Evolutionary conservation across 2,888 invertebrate genomes (phyloP).

Genomic region (Corythucha ciliata): DNA sequence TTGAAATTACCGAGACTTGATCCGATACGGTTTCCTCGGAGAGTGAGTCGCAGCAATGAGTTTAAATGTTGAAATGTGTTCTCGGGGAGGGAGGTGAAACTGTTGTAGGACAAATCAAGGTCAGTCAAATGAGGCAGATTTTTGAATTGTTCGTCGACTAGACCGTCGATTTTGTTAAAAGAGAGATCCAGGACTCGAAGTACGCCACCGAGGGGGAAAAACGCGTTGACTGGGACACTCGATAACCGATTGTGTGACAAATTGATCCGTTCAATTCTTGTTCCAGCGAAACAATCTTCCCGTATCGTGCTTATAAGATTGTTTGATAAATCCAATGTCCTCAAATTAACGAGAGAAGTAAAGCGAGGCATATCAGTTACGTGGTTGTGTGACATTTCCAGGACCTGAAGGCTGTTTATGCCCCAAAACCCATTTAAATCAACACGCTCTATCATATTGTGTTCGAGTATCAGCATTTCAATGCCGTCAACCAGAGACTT

Average conservation of each 20-base stretch:
- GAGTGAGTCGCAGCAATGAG: conserved; percentile 65
- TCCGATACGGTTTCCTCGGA: conserved; percentile 70
- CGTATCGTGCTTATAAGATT: conserved; percentile 66
- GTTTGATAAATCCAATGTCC: conserved; percentile 61
- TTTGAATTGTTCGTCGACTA: conserved; percentile 79
- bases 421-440: conserved; percentile 69
- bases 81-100: conserved; percentile 74
- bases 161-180: conserved; percentile 70
- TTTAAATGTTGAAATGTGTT: conserved; percentile 78
- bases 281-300: conserved; percentile 68
- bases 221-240: conserved; percentile 64
- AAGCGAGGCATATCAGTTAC: conserved; percentile 71
- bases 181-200: conserved; percentile 67
- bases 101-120: conserved; percentile 69
- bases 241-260: conserved; percentile 67
- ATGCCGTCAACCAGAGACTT: conserved; percentile 61
- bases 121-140: conserved; percentile 68
- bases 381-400: conserved; percentile 67
- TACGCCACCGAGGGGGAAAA: conserved; percentile 68
- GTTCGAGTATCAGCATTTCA: conserved; percentile 62
- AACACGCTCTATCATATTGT: conserved; percentile 61
- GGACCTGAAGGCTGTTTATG: conserved; percentile 60
- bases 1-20: conserved; percentile 80
- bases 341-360: conserved; percentile 60
- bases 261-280: conserved; percentile 68